Base-by-base conservation (phyloP, 2,113 vertebrate genomes). In the Ceyx margarethae region DNA sequence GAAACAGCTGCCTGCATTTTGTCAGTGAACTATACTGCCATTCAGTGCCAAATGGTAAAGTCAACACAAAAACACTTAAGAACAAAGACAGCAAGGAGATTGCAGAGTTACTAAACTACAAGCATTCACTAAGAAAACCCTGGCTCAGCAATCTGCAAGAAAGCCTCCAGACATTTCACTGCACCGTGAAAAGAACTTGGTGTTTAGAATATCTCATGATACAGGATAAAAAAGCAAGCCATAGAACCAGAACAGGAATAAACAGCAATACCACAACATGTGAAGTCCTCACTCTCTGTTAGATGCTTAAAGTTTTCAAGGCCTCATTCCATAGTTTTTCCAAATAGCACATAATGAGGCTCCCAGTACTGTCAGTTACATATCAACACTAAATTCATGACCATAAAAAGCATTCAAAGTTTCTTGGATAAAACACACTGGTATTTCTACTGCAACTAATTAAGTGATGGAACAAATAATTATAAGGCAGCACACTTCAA, bases 21-120 rank as follows among this genome's bases (percentile, higher is more conserved):
- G 71, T 80, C 54, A 85, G 81, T 26, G 42, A 92, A 73, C 81
- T 91, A 54, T 13, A 56, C 12, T 62, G 51, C 56, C 40, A 66
- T 56, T 85, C 71, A 90, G 81, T 11, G 14, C 62, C 91, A 87
- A 88, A 89, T 31, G 14, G 58, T 79, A 89, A 94, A 90, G 62
- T 58, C 45, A 84, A 61, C 69, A 89, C 56, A 92, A 72, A 83
- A 79, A 0, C 28, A 89, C 9, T n/a, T 37, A 53, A 33, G 23
- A 91, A 90, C 81, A 93, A 94, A 87, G 56, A 50, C 79, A 67
- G 22, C 13, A 82, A 82, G 51, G 33, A 82, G 58, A 85, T 0
- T n/a, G 46, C 23, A 75, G 66, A 91, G 42, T 62, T 76, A 66
- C 89, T 89, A 46, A 74, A 86, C 37, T 75, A 66, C 17, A 58